phyloP scores from a whole-genome alignment of 2,113 vertebrate genomes.

The Carassius carassius region DNA sequence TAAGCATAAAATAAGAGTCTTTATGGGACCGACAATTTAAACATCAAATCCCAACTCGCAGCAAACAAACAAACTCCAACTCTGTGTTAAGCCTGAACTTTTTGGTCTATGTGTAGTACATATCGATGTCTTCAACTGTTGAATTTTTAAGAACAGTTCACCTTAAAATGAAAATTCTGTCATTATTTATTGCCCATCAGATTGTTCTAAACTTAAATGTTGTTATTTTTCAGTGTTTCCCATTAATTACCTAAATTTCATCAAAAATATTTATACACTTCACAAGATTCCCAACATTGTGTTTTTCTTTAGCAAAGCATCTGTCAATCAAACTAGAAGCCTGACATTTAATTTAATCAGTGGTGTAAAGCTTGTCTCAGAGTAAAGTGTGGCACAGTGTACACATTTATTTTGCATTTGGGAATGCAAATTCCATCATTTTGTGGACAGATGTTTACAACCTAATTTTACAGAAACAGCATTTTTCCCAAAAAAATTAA shows the following conservation, averaged over 20 bases:
- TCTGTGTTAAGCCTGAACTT: not conserved
- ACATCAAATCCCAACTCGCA: not conserved
- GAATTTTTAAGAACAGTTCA: not conserved
- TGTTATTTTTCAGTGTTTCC: not conserved
- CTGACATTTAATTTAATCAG: not conserved
- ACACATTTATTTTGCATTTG: too few relatives aligned
- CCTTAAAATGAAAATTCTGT: not conserved
- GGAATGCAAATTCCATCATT: not conserved
- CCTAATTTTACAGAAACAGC: not conserved
- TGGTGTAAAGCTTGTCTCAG: not conserved
- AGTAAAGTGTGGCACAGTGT: too few relatives aligned
- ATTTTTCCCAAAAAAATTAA: too few relatives aligned
- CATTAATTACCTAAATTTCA: not conserved
- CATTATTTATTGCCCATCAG: not conserved
- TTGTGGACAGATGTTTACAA: not conserved
- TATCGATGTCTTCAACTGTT: not conserved
- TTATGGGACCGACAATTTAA: not conserved
- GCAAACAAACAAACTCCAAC: slow-evolving; percentile 2
- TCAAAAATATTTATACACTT: not conserved
- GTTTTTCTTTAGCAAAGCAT: not conserved
- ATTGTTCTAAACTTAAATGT: not conserved
- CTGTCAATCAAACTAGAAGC: not conserved
- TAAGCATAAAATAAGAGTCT: not conserved
- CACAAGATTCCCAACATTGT: not conserved
- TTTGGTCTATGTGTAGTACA: not conserved